phyloP scores from a whole-genome alignment of 2,888 invertebrate species.

The Megamerina dolium region DNA sequence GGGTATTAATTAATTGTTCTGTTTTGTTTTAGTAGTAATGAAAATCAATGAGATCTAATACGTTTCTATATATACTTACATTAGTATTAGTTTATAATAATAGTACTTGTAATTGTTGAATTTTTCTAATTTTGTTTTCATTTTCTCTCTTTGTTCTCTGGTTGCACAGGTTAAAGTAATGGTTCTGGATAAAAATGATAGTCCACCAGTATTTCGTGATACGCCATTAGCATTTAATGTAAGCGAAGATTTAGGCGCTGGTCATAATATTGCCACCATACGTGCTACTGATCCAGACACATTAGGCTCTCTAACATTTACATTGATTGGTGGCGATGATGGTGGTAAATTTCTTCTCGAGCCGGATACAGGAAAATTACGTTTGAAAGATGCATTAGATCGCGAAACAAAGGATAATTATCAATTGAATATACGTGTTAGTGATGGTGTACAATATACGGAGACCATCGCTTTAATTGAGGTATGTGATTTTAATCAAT shows the following conservation, averaged over 20 bases:
- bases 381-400: constrained; percentile 73
- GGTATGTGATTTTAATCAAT: constrained; percentile 53
- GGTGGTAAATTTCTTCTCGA: constrained; percentile 69
- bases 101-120: constrained; percentile 3
- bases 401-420: constrained; percentile 76
- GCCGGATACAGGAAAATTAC: constrained; percentile 63
- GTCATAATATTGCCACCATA: constrained; percentile 70
- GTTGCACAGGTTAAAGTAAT: constrained; percentile 79
- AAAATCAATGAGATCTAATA: too few relatives aligned
- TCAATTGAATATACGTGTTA: constrained; percentile 72
- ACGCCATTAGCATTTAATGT: constrained; percentile 67
- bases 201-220: constrained; percentile 81
- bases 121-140: constrained; percentile 2
- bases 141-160: too few relatives aligned
- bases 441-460: constrained; percentile 82
- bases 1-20: too few relatives aligned
- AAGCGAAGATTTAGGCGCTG: constrained; percentile 80
- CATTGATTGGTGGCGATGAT: constrained; percentile 60
- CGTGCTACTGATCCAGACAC: constrained; percentile 81
- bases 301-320: constrained; percentile 70
- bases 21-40: too few relatives aligned
- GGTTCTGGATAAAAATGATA: constrained; percentile 88
- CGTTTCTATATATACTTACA: constrained; percentile 7
- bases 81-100: constrained; percentile 2
- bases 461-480: constrained; percentile 71